A percentile compares a stretch with the other conserved stretches of the same genome.
phyloP scores from a whole-genome alignment of 2,888 invertebrate genomes.

The Andricus curvator region DNA sequence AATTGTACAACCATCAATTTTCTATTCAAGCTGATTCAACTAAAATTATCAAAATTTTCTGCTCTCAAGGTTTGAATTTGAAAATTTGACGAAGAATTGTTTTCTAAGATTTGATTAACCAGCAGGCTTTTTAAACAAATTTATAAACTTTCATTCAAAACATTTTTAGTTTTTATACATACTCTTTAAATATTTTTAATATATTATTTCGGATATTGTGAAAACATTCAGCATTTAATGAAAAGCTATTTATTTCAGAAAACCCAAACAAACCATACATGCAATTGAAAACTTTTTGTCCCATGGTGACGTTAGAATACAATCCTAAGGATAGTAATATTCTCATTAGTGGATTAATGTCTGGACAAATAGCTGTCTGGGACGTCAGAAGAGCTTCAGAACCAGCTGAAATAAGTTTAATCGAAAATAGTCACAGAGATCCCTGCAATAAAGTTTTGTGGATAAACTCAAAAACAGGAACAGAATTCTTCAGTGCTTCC shows the following conservation, averaged over 20 bases:
- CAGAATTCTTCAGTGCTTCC: slow-evolving; percentile 96
- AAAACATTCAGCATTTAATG: too few species aligned
- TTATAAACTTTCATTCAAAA: too few species aligned
- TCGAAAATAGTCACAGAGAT: slow-evolving; percentile 92
- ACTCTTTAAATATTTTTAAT: too few species aligned
- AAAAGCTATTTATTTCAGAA: slow-evolving; percentile 60
- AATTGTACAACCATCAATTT: too few species aligned
- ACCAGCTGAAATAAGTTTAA: slow-evolving; percentile 87
- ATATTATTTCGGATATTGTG: too few species aligned
- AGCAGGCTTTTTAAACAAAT: too few species aligned
- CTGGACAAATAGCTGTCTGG: slow-evolving; percentile 84
- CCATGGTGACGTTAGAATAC: slow-evolving; percentile 72
- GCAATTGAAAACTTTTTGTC: slow-evolving; percentile 70
- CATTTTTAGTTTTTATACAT: too few species aligned
- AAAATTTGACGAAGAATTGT: too few species aligned
- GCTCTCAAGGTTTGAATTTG: too few species aligned
- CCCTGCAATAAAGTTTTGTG: slow-evolving; percentile 93
- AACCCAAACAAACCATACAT: slow-evolving; percentile 75
- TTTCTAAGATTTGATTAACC: too few species aligned
- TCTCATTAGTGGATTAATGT: slow-evolving; percentile 72
- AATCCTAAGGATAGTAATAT: slow-evolving; percentile 74
- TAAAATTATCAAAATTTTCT: too few species aligned
- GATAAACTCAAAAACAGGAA: slow-evolving; percentile 96
- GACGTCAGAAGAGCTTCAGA: slow-evolving; percentile 91
- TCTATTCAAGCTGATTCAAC: too few species aligned